phyloP scores from a whole-genome alignment of 2,113 vertebrate species.

The Ondatra zibethicus region DNA sequence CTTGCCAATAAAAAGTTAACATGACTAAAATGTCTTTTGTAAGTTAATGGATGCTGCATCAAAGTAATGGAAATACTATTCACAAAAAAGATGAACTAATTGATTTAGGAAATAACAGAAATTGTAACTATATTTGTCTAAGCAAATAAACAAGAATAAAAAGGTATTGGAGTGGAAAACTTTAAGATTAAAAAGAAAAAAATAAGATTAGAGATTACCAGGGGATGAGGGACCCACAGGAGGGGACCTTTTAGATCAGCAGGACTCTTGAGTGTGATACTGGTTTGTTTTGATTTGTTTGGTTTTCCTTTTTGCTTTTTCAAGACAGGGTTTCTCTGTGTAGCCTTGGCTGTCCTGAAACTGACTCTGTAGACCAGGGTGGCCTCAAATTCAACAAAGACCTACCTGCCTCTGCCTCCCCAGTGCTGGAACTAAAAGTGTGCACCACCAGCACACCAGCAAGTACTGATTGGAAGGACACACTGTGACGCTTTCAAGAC shows the following conservation, averaged over 20 bases:
- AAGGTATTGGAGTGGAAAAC: neutral
- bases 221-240: neutral
- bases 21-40: neutral
- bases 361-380: too few species aligned
- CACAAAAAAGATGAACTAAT: neutral
- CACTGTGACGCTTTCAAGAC: neutral
- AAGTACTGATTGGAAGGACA: neutral
- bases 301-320: too few species aligned
- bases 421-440: neutral
- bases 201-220: neutral
- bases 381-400: too few species aligned
- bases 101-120: neutral
- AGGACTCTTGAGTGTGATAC: neutral
- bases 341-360: too few species aligned
- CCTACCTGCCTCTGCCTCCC: too few species aligned
- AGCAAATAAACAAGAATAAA: neutral
- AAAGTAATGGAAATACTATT: neutral
- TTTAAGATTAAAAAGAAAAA: neutral
- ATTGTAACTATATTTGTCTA: neutral
- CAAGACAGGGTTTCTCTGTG: too few species aligned
- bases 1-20: neutral
- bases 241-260: neutral
- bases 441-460: neutral
- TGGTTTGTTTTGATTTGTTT: neutral
- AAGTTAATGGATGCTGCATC: neutral